These are phyloP conservation scores for Melanogrammus aeglefinus DNA, from an alignment of 2,797 vertebrate species.

Conservation along the genomic window DNA sequence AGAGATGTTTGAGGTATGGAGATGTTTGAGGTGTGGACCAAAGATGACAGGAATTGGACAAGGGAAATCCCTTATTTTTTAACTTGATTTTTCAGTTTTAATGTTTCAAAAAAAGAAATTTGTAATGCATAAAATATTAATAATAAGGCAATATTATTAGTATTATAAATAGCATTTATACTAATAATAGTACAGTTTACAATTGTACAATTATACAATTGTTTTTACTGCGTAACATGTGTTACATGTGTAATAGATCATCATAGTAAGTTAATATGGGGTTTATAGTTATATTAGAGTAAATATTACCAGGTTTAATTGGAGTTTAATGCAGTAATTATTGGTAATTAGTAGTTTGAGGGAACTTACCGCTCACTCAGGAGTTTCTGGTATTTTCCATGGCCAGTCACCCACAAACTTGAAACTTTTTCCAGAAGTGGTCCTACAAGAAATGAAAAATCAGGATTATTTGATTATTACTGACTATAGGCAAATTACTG, in stretches of 20 bases:
- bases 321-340: background rate
- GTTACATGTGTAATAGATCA: background rate
- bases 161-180: background rate
- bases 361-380: background rate
- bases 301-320: too few relatives aligned
- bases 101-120: background rate
- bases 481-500: background rate
- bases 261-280: too few relatives aligned
- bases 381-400: constrained; percentile 96
- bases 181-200: background rate
- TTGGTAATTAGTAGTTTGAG: background rate
- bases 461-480: background rate
- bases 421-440: constrained; percentile 79
- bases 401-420: constrained; percentile 90
- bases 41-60: background rate
- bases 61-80: too few relatives aligned
- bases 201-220: background rate
- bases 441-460: constrained; percentile 63
- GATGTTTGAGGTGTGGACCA: background rate
- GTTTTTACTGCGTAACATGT: too few relatives aligned
- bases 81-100: background rate
- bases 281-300: too few relatives aligned
- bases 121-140: background rate
- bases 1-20: background rate
- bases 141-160: background rate